Percentiles rank a stretch among this genome's conserved stretches.
phyloP scores from a whole-genome alignment of 1,140 invertebrate species.

The Trachymyrmex septentrionalis region DNA sequence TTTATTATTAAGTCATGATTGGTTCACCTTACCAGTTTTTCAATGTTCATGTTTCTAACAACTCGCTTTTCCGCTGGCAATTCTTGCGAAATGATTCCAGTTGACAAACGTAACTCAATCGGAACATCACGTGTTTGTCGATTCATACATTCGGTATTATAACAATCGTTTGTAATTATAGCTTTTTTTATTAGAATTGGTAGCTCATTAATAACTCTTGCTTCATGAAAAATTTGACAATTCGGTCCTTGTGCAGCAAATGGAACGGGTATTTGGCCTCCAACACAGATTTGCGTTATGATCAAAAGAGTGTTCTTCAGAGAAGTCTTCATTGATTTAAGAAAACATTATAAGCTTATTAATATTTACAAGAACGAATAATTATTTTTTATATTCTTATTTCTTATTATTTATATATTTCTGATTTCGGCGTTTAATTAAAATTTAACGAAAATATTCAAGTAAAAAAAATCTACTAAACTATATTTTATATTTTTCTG shows the following conservation, averaged over 20 bases:
- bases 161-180: slow-evolving; percentile 30
- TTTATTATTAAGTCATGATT: not conserved
- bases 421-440: not conserved
- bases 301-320: slow-evolving; percentile 72
- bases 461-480: not conserved
- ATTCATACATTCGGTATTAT: not conserved
- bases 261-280: slow-evolving; percentile 54
- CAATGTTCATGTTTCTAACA: not conserved
- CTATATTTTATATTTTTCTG: not conserved
- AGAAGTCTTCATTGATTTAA: slow-evolving; percentile 44
- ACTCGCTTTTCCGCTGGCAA: not conserved
- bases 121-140: slow-evolving; percentile 10
- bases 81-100: not conserved
- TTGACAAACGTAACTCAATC: not conserved
- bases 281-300: slow-evolving; percentile 66
- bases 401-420: not conserved
- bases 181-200: slow-evolving; percentile 54
- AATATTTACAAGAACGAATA: not conserved
- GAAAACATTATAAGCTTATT: not conserved
- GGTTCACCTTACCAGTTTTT: slow-evolving; percentile 35
- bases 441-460: not conserved
- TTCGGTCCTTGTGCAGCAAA: slow-evolving; percentile 74
- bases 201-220: slow-evolving; percentile 65
- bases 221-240: slow-evolving; percentile 48
- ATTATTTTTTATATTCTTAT: not conserved